These are phyloP conservation scores for Oryzias curvinotus DNA, from an alignment of 2,113 vertebrate genomes.

Conservation along the genomic window DNA sequence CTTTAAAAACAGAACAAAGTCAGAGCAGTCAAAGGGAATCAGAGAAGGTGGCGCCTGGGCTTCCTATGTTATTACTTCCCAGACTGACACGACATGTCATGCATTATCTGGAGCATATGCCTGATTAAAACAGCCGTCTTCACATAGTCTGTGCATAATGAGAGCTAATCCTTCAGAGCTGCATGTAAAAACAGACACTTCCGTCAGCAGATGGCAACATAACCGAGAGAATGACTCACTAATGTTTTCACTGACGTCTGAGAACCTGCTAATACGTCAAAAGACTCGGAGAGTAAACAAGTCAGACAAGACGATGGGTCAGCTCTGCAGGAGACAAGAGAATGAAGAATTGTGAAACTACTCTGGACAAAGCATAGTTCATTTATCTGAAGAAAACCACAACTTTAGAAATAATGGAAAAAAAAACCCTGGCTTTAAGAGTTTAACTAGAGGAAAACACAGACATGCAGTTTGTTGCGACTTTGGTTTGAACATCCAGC, in stretches of 20 bases:
- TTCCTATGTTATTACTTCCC: not conserved
- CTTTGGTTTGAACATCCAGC: no score
- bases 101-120: not conserved
- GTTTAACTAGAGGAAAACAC: no score
- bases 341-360: no score
- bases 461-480: no score
- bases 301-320: slow-evolving; percentile 2
- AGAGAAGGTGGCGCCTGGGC: not conserved
- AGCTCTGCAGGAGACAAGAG: not conserved
- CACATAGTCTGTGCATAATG: slow-evolving; percentile 14
- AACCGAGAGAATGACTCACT: slow-evolving; percentile 3
- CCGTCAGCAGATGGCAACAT: not conserved
- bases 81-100: not conserved
- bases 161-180: slow-evolving; percentile 34
- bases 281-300: slow-evolving; percentile 36
- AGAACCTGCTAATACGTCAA: slow-evolving; percentile 23
- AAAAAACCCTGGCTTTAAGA: no score
- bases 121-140: slow-evolving; percentile 22
- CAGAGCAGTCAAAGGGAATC: not conserved
- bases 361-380: no score
- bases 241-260: not conserved
- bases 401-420: no score
- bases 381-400: no score
- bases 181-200: slow-evolving; percentile 37
- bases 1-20: not conserved